Evolutionary conservation across 2,888 invertebrate species (phyloP).

Genomic region (Drosophila stalkeri): DNA sequence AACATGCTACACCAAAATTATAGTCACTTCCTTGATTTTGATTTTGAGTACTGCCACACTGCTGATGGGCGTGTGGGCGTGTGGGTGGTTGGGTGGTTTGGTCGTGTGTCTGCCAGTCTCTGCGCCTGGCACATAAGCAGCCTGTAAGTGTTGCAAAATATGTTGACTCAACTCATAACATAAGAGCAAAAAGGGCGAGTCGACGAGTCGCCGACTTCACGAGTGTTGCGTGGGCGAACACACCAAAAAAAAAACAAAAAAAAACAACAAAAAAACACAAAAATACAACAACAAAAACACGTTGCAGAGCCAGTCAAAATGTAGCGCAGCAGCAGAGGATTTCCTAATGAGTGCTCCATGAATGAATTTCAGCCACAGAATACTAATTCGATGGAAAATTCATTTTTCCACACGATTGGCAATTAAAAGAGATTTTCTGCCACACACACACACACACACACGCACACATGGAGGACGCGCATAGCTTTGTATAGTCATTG

Average conservation of each 20-base stretch:
- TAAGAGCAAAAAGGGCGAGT: conserved; percentile 37
- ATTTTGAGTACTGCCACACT: conserved; percentile 75
- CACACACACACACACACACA: conserved; percentile 54
- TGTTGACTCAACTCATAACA: conserved; percentile 83
- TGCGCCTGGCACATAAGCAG: conserved; percentile 60
- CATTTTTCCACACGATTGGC: conserved; percentile 85
- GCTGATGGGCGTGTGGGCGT: not conserved
- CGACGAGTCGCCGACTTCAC: not conserved
- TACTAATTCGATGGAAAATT: conserved; percentile 85
- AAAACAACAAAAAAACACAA: conserved; percentile 4
- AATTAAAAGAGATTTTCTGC: conserved; percentile 83
- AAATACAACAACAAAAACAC: conserved; percentile 17
- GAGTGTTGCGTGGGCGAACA: conserved; percentile 42
- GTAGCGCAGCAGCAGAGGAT: conserved; percentile 67
- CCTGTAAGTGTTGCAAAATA: conserved; percentile 82
- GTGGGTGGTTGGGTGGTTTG: not conserved
- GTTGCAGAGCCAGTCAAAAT: conserved; percentile 19
- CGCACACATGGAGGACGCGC: conserved; percentile 44
- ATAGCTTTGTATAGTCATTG: conserved; percentile 74
- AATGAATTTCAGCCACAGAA: conserved; percentile 84
- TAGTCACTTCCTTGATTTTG: conserved; percentile 83
- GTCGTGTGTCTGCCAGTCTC: conserved; percentile 16
- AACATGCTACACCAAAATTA: conserved; percentile 84
- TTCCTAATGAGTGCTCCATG: conserved; percentile 84
- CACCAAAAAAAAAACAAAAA: conserved; percentile 28